Conservation (phyloP, 2,888 invertebrate species). For the Onthophagus sagittarius region DNA sequence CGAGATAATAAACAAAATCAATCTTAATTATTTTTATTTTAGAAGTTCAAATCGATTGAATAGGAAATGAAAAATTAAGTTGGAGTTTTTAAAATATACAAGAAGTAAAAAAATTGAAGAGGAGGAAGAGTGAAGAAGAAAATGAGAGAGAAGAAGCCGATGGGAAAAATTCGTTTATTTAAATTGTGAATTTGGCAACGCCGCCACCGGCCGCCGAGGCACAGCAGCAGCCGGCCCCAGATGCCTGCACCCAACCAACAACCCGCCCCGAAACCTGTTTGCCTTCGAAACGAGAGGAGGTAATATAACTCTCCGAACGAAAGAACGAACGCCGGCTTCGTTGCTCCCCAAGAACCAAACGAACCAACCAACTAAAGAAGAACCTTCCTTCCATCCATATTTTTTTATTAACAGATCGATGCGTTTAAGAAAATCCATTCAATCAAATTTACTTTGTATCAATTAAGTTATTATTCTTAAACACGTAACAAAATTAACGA, state of each 20-base stretch:
- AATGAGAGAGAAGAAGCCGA: constrained; percentile 23
- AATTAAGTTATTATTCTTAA: no score
- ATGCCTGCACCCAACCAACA: constrained; percentile 38
- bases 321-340: constrained; percentile 21
- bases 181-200: constrained; percentile 29
- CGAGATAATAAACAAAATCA: no score
- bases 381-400: neutral
- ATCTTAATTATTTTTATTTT: no score
- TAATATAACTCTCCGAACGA: constrained; percentile 32
- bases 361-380: constrained; percentile 18
- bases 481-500: no score
- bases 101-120: constrained; percentile 19
- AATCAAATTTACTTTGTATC: neutral
- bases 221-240: constrained; percentile 26
- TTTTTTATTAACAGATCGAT: no score
- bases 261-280: constrained; percentile 46
- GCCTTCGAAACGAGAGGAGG: constrained; percentile 40
- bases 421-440: neutral
- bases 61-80: neutral
- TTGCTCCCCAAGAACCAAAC: constrained; percentile 24
- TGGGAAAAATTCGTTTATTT: constrained; percentile 24
- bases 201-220: constrained; percentile 25
- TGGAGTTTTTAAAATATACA: neutral
- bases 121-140: no score
- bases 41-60: no score